A percentile compares a stretch with the other conserved stretches of the same genome.
These are phyloP conservation scores for Tipula helvola DNA, from an alignment of 2,888 invertebrate species.

Conservation along the genomic window DNA sequence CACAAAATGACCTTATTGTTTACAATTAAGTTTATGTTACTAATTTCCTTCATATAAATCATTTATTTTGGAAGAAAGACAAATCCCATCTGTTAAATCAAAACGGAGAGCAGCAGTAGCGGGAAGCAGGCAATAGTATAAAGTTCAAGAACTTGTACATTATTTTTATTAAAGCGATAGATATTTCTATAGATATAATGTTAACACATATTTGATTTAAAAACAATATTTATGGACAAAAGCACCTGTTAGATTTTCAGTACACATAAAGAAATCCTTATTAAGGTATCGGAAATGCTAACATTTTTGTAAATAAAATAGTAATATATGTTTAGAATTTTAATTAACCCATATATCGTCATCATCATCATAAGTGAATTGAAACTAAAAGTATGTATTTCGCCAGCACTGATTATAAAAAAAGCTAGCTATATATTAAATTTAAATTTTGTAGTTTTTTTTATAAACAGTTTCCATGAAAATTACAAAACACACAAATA, in stretches of 20 bases:
- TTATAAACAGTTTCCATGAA: background rate
- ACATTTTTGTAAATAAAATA: background rate
- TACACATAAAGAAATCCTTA: background rate
- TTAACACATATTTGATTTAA: background rate
- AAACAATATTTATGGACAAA: background rate
- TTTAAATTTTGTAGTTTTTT: background rate
- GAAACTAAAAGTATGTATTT: background rate
- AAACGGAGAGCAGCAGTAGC: background rate
- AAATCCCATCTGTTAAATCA: background rate
- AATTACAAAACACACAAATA: background rate
- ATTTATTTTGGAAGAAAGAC: background rate
- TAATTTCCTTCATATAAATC: too few species aligned
- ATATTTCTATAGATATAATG: background rate
- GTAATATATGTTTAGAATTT: background rate
- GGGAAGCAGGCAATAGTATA: background rate
- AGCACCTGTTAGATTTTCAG: background rate
- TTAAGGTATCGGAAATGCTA: background rate
- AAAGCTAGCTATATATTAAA: background rate
- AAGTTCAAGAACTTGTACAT: background rate
- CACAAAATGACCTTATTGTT: too few species aligned
- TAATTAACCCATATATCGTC: background rate
- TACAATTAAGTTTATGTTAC: too few species aligned
- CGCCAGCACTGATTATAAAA: background rate
- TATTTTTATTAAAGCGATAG: background rate
- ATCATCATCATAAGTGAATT: background rate